Evolutionary conservation across 2,797 vertebrate species (phyloP).

Genomic region (Hyperoplus immaculatus): DNA sequence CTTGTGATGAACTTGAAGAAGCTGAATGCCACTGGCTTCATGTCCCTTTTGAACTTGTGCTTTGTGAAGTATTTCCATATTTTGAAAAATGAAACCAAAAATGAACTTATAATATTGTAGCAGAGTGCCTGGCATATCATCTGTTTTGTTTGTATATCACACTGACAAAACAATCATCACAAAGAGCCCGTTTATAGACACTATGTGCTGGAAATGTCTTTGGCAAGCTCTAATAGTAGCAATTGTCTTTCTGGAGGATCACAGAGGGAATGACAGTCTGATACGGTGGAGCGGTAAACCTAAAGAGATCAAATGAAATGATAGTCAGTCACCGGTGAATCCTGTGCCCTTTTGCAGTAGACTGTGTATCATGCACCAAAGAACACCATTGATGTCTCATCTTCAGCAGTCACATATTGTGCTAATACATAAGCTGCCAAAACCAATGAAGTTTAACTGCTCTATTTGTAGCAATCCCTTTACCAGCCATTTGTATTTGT

Average conservation of each 20-base stretch:
- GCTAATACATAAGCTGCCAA: conserved; percentile 74
- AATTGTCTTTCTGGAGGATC: conserved; percentile 78
- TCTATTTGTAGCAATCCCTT: conserved; percentile 62
- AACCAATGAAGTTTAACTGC: conserved; percentile 69
- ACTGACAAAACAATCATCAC: conserved; percentile 64
- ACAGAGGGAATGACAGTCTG: conserved; percentile 74
- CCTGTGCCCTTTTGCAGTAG: conserved; percentile 75
- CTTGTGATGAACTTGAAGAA: conserved; percentile 50
- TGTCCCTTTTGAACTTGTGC: conserved; percentile 41
- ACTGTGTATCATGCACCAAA: conserved; percentile 75
- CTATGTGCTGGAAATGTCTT: conserved; percentile 71
- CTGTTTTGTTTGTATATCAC: conserved; percentile 70
- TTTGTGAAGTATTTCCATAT: conserved; percentile 58
- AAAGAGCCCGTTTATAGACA: conserved; percentile 60
- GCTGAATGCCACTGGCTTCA: conserved; percentile 53
- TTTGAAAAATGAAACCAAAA: conserved; percentile 65
- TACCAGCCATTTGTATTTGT: conserved; percentile 58
- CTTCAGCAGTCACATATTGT: conserved; percentile 69
- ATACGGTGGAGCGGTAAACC: conserved; percentile 70
- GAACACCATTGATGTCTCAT: conserved; percentile 76
- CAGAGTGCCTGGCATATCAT: conserved; percentile 55
- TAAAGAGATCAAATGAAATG: conserved; percentile 81
- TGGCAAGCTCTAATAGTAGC: conserved; percentile 69
- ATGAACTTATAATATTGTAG: conserved; percentile 49
- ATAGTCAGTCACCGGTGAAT: conserved; percentile 77